phyloP scores from a whole-genome alignment of 2,888 invertebrate genomes.

The Polymixis lichenea region DNA sequence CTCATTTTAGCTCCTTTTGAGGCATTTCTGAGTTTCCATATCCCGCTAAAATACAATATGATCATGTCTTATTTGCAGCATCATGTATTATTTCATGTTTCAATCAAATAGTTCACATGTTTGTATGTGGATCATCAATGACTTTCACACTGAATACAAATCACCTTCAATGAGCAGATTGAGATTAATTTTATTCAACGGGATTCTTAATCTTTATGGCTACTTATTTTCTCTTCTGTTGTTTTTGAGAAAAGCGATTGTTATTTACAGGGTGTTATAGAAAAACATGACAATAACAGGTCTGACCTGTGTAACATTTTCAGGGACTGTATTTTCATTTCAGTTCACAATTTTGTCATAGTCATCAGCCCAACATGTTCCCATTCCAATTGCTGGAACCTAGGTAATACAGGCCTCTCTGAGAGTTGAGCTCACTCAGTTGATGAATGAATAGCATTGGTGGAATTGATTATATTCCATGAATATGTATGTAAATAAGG shows the following conservation, averaged over 20 bases:
- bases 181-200: background rate
- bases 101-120: background rate
- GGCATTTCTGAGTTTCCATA: background rate
- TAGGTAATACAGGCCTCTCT: too few relatives aligned
- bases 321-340: background rate
- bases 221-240: background rate
- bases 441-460: too few relatives aligned
- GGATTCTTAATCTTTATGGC: background rate
- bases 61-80: too few relatives aligned
- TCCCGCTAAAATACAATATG: background rate
- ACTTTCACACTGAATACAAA: conserved; percentile 18
- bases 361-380: background rate
- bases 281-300: background rate
- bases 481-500: conserved; percentile 40
- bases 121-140: background rate
- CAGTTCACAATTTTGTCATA: background rate
- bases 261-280: background rate
- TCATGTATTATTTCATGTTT: background rate
- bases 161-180: background rate
- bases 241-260: background rate
- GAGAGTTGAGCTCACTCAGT: background rate
- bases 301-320: background rate
- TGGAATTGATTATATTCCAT: too few relatives aligned
- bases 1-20: too few relatives aligned
- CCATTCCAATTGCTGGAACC: background rate